Conservation (phyloP, 2,888 invertebrate genomes). For the Eumacrocentrus americanus region DNA sequence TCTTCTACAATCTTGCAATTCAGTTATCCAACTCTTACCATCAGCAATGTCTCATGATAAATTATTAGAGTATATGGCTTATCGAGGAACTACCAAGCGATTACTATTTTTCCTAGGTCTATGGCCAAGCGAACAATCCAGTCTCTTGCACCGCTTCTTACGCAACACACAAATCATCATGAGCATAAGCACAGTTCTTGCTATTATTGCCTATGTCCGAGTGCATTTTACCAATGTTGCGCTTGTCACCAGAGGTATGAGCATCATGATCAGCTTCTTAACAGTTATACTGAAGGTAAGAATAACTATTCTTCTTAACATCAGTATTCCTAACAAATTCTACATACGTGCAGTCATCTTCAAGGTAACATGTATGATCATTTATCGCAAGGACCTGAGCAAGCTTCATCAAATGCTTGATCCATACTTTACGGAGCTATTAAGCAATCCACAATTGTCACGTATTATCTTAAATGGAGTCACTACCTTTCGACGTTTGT, state of each 20-base stretch:
- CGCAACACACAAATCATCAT: conserved; percentile 7
- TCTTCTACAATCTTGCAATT: no score
- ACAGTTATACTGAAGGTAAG: conserved; percentile 23
- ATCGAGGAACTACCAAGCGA: conserved; percentile 5
- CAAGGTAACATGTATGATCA: conserved; percentile 24
- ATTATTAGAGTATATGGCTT: neutral
- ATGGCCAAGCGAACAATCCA: conserved; percentile 28
- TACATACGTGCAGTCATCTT: neutral
- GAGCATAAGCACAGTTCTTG: conserved; percentile 8
- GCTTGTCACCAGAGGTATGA: conserved; percentile 29
- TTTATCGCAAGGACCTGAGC: conserved; percentile 16
- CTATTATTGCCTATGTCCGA: conserved; percentile 26
- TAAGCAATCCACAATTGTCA: neutral
- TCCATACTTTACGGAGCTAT: neutral
- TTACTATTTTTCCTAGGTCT: conserved; percentile 29
- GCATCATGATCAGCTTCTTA: conserved; percentile 28
- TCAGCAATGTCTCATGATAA: neutral
- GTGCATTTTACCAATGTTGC: conserved; percentile 24
- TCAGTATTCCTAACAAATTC: neutral
- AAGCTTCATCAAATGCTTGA: conserved; percentile 26
- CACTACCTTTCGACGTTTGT: neutral
- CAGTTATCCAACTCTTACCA: no score
- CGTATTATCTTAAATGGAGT: neutral
- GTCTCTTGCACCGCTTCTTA: conserved; percentile 16
- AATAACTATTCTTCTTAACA: neutral